Conservation (phyloP, 2,797 vertebrate species). For the Macrochelys suwanniensis region DNA sequence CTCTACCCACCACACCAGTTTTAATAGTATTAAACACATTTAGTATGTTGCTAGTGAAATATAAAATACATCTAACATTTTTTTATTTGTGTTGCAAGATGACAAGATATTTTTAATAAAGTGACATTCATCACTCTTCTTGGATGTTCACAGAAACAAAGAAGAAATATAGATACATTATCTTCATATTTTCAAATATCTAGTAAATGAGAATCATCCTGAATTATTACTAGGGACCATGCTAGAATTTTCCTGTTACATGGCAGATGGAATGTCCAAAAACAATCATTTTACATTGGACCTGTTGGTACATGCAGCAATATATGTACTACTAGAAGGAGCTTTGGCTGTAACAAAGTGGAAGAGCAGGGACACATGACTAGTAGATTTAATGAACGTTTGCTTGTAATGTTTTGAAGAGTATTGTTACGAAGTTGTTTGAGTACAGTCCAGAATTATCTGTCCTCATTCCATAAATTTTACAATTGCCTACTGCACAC, state of each 20-base stretch:
- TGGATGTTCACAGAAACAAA: background rate
- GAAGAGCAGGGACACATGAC: background rate
- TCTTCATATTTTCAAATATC: background rate
- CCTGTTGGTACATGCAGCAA: background rate
- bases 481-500: background rate
- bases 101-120: background rate
- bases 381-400: background rate
- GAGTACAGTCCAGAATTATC: background rate
- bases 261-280: background rate
- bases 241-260: background rate
- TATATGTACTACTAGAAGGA: background rate
- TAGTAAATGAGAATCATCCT: background rate
- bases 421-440: background rate
- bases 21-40: background rate
- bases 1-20: background rate
- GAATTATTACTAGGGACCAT: rapidly evolving
- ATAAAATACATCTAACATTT: background rate
- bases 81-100: background rate
- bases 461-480: background rate
- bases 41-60: background rate
- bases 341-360: background rate
- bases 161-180: background rate
- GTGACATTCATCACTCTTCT: background rate
- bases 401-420: background rate
- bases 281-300: background rate